Percentiles rank a stretch among this genome's conserved stretches.
Evolutionary conservation across 1,140 invertebrate genomes (phyloP).

Genomic region (Homarus americanus): DNA sequence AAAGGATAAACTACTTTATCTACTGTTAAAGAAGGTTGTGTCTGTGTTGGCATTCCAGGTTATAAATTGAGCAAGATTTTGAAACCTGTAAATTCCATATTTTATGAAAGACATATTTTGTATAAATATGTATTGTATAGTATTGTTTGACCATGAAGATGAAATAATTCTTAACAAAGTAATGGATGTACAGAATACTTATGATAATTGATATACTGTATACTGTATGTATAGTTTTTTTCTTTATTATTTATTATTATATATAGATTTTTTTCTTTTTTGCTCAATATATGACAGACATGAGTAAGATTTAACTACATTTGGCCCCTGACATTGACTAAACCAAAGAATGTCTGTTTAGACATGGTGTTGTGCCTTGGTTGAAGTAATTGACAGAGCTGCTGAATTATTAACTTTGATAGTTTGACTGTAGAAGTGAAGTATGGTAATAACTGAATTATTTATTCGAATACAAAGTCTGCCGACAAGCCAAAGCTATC

Average conservation of each 20-base stretch:
- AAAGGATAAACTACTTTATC: neutral
- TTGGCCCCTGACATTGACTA: conserved; percentile 5
- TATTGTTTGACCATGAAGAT: neutral
- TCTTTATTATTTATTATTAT: neutral
- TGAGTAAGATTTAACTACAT: neutral
- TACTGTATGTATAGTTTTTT: neutral
- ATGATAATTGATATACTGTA: neutral
- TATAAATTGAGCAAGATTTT: conserved; percentile 7
- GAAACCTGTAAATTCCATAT: neutral
- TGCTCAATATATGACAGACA: neutral
- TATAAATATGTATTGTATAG: neutral
- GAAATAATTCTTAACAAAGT: neutral
- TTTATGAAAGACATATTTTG: neutral
- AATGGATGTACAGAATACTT: neutral
- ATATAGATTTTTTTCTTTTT: neutral
- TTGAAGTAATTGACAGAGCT: conserved; percentile 11
- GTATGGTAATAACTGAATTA: neutral
- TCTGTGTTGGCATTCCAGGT: conserved; percentile 3
- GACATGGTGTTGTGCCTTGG: conserved; percentile 23
- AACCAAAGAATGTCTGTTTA: conserved; percentile 22
- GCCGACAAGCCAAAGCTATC: conserved; percentile 35
- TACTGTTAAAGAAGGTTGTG: neutral
- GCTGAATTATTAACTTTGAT: neutral
- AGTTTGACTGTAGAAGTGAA: neutral
- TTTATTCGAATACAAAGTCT: conserved; percentile 14